Evolutionary conservation across 92 coral and sea anemone species (phyloP).

Genomic region (Zoanthus sansibaricus): DNA sequence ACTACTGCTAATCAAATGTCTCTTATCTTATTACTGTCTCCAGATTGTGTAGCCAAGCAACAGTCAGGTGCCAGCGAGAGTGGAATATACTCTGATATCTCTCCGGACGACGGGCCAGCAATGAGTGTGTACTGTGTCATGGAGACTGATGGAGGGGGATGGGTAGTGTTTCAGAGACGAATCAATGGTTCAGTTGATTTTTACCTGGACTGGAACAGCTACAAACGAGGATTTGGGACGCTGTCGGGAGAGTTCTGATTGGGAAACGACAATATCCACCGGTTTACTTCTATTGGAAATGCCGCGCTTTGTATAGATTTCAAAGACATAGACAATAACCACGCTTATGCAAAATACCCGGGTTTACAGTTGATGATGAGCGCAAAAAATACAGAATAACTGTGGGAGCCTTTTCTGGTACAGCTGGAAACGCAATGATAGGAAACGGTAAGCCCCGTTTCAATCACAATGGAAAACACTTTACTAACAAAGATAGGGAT

Average conservation of each 20-base stretch:
- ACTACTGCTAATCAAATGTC: no score
- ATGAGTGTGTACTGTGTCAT: no score
- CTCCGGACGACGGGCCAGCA: no score
- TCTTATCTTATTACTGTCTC: no score
- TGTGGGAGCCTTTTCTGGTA: not conserved
- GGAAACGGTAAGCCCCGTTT: not conserved
- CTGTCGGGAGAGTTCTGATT: not conserved
- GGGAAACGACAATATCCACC: not conserved
- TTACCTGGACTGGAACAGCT: not conserved
- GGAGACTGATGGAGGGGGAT: no score
- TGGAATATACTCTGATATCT: no score
- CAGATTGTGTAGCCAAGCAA: no score
- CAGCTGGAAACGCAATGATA: not conserved
- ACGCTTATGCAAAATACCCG: not conserved
- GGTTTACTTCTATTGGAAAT: no score
- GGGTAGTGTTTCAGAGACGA: no score
- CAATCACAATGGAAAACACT: slow-evolving; percentile 1
- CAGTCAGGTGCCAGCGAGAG: no score
- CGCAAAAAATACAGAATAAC: not conserved
- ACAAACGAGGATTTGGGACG: slow-evolving; percentile 8
- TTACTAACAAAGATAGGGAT: not conserved
- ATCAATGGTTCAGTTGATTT: no score
- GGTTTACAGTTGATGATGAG: not conserved
- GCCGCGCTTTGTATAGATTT: not conserved
- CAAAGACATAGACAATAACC: not conserved